Conservation (phyloP, 2,797 vertebrate species). For the Steatocranus sp. region DNA sequence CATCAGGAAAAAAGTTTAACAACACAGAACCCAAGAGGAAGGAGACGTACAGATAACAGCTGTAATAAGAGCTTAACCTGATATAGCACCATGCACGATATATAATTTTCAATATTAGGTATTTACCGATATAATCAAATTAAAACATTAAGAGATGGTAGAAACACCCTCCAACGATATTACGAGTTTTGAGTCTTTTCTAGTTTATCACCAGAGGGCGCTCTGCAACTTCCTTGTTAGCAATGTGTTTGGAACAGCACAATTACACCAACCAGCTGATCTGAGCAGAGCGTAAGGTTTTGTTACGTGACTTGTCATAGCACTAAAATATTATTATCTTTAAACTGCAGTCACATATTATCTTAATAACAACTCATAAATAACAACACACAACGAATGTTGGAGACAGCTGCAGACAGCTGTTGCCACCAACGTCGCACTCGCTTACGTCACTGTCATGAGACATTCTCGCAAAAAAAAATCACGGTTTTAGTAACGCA, state of each 20-base stretch:
- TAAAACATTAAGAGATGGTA: neutral
- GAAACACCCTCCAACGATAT: neutral
- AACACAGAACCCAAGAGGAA: neutral
- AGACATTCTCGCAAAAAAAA: no score
- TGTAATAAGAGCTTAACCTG: neutral
- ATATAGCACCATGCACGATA: neutral
- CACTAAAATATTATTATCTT: neutral
- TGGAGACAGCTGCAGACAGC: no score
- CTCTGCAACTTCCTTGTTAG: neutral
- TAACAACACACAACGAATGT: neutral
- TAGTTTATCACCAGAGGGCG: neutral
- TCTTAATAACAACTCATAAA: neutral
- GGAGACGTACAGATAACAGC: fast-evolving
- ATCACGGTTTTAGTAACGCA: no score
- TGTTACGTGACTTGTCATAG: neutral
- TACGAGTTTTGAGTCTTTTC: neutral
- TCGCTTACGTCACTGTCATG: no score
- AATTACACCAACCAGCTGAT: neutral
- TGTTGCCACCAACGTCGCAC: no score
- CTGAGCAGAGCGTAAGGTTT: neutral
- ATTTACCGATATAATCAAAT: neutral
- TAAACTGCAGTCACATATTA: neutral
- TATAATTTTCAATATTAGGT: neutral
- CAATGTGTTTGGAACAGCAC: neutral
- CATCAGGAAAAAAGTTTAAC: neutral